Base-by-base conservation (phyloP, 64 coral and sea anemone genomes). In the Montipora cactus region DNA sequence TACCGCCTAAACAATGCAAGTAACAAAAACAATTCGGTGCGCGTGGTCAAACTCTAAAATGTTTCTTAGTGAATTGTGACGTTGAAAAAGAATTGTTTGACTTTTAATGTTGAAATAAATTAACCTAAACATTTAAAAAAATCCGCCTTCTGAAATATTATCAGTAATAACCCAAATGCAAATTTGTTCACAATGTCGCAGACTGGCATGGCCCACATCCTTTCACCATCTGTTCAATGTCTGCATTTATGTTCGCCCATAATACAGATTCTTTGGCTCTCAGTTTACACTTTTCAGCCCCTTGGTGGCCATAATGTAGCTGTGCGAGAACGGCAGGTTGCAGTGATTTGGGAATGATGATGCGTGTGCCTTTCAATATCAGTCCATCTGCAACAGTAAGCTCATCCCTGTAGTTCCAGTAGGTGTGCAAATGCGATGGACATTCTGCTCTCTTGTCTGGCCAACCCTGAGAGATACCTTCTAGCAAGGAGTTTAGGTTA, bases 201-300 rank as follows among this genome's bases (percentile, higher is more conserved):
- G 67, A 37, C 18, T 87, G 91, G 47, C 73, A 93, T 9, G 91
- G 91, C 9, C 57, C 19, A 46, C 81, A 93, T 8, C 20, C 9
- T 67, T 78, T 93, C 0, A 87, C 74, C 70, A 78, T 87, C 47
- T 87, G 13, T 23, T 69, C 81, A 49, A 93, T 79, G 44, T 37
- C 81, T 4, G 4, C 4, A 11, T 91, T 91, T 66, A 75, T 59
- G 79, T 83, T 91, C 22, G 59, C 78, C 79, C 72, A 84, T 23
- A 92, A 92, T 1, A 91, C 89, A 16, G 89, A 91, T 3, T 72
- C 81, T 3, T 93, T 93, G 15, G 81, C 81, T 67, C 80, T 6
- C 20, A 74, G 79, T 44, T 77, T 88, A 69, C 61, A 69, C 19
- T 74, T 72, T 88, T 75, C 86, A 50, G 81, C 28, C 15, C 81